Conservation (phyloP, 2,888 invertebrate species). For the Allophyes oxyacanthae region DNA sequence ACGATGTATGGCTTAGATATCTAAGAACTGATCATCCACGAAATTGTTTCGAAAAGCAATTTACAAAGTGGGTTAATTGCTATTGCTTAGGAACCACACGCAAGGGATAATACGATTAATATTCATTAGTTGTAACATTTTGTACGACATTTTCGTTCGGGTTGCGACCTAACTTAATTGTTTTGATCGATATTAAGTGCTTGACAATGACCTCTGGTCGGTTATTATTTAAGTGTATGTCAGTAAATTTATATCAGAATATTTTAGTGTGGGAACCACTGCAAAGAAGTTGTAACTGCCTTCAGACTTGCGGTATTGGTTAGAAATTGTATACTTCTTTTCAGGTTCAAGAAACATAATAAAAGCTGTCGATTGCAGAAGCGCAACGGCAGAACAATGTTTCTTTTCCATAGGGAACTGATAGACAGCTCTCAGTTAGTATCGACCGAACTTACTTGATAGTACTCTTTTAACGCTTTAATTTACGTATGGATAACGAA, state of each 20-base stretch:
- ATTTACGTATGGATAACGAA: too few species aligned
- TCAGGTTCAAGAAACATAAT: too few species aligned
- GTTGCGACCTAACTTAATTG: constrained; percentile 21
- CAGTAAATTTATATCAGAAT: constrained; percentile 13
- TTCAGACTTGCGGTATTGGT: too few species aligned
- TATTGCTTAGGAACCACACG: constrained; percentile 49
- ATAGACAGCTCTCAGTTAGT: too few species aligned
- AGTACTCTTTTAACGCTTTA: too few species aligned
- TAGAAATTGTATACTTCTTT: too few species aligned
- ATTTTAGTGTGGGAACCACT: not conserved
- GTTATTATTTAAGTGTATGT: constrained; percentile 16
- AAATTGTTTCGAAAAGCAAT: constrained; percentile 47
- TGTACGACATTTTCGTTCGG: constrained; percentile 20
- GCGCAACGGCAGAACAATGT: too few species aligned
- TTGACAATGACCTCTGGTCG: constrained; percentile 38
- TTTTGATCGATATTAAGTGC: constrained; percentile 41
- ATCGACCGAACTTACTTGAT: too few species aligned
- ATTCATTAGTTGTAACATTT: constrained; percentile 40
- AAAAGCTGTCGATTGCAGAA: too few species aligned
- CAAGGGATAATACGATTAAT: constrained; percentile 53
- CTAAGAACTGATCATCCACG: constrained; percentile 12
- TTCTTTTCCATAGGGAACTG: too few species aligned
- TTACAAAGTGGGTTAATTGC: constrained; percentile 57
- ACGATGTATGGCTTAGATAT: too few species aligned
- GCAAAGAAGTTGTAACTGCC: too few species aligned